These are phyloP conservation scores for Festucalex cinctus DNA, from an alignment of 2,113 vertebrate species.

Conservation along the genomic window DNA sequence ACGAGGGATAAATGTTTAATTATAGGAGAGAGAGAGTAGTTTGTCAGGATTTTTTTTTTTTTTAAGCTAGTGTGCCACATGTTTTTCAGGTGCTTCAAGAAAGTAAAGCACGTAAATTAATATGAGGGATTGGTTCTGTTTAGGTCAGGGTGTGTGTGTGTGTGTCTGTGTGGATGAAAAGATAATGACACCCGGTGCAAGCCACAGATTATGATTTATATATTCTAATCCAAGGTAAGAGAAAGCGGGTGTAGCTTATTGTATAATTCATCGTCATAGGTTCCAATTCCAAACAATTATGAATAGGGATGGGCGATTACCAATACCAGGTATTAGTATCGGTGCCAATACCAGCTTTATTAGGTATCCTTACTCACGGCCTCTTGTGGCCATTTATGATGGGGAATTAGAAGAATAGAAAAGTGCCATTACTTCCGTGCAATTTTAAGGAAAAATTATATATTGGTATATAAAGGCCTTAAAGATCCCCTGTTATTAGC, in stretches of 20 bases:
- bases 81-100: not conserved
- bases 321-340: no score
- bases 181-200: slow-evolving; percentile 40
- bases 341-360: no score
- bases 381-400: no score
- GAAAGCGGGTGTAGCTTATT: not conserved
- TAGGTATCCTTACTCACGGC: no score
- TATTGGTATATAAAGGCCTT: no score
- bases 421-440: no score
- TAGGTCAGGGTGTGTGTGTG: slow-evolving; percentile 36
- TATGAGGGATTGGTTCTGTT: slow-evolving; percentile 22
- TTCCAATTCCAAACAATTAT: not conserved
- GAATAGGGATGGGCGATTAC: no score
- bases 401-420: no score
- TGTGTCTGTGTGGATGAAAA: slow-evolving; percentile 32
- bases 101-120: not conserved
- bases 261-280: not conserved
- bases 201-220: slow-evolving; percentile 60
- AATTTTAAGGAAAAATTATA: no score
- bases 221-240: slow-evolving; percentile 54
- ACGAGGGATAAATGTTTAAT: slow-evolving; percentile 8
- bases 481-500: no score
- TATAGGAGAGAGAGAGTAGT: not conserved
- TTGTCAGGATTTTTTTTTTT: not conserved
- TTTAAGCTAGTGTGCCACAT: not conserved